A percentile compares a stretch with the other conserved stretches of the same genome.
Conservation (phyloP, 2,797 vertebrate genomes). For the Sarcophilus harrisii region DNA sequence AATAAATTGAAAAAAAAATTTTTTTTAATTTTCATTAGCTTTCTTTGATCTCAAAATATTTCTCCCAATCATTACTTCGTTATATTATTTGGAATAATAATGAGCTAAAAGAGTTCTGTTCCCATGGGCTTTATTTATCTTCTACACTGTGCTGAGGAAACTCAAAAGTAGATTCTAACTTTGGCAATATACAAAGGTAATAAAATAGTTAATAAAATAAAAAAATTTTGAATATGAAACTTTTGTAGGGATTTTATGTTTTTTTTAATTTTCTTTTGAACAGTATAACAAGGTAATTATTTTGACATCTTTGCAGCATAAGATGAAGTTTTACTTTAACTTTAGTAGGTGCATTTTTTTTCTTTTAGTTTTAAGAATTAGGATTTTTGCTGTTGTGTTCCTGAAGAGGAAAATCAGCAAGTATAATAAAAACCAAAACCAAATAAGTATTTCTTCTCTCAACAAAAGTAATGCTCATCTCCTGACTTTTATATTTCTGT, state of each 20-base stretch:
- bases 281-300: not conserved
- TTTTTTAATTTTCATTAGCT: not conserved
- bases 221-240: not conserved
- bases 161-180: not conserved
- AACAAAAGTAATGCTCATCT: not conserved
- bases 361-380: not conserved
- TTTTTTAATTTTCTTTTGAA: constrained; percentile 20
- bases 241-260: constrained; percentile 15
- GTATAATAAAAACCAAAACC: not conserved
- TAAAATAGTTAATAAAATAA: not conserved
- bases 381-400: not conserved
- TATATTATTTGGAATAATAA: not conserved
- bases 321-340: not conserved
- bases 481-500: not conserved
- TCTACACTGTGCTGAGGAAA: not conserved
- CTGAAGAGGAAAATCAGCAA: not conserved
- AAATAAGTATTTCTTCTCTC: not conserved
- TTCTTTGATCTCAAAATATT: constrained; percentile 25
- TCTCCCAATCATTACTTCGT: constrained; percentile 11
- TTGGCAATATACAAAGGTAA: not conserved
- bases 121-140: not conserved
- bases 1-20: too few relatives aligned
- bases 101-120: constrained; percentile 1
- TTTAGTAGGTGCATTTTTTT: not conserved
- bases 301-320: not conserved